Conservation (phyloP, 2,113 vertebrate genomes). For the Ptyas mucosa region DNA sequence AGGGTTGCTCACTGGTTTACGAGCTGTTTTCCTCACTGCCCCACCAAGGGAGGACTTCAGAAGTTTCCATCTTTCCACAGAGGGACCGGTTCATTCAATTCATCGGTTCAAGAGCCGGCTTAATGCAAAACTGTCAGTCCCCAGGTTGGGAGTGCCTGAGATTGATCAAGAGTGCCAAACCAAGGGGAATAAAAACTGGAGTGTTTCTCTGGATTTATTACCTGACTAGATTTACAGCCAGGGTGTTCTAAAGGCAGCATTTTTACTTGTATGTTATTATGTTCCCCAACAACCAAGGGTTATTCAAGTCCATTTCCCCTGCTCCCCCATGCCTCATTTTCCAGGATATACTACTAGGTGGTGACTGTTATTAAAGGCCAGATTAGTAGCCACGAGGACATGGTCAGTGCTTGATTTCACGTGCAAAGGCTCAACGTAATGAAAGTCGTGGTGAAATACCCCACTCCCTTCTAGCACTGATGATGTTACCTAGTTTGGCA, state of each 20-base stretch:
- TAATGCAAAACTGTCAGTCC: neutral
- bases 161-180: neutral
- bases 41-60: neutral
- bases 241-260: neutral
- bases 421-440: too few relatives aligned
- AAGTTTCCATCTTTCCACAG: neutral
- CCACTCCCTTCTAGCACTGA: too few relatives aligned
- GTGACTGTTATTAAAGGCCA: neutral
- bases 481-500: too few relatives aligned
- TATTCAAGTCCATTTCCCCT: neutral
- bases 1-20: neutral
- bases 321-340: neutral
- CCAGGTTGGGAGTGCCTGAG: neutral
- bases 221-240: neutral
- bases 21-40: neutral
- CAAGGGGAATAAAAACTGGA: neutral
- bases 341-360: neutral
- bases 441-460: neutral
- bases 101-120: too few relatives aligned
- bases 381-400: neutral
- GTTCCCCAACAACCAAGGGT: neutral
- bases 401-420: neutral
- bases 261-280: neutral
- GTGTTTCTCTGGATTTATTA: neutral
- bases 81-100: neutral